A percentile compares a stretch with the other conserved stretches of the same genome.
phyloP scores from a whole-genome alignment of 2,888 invertebrate species.

The Melanophora roralis region DNA sequence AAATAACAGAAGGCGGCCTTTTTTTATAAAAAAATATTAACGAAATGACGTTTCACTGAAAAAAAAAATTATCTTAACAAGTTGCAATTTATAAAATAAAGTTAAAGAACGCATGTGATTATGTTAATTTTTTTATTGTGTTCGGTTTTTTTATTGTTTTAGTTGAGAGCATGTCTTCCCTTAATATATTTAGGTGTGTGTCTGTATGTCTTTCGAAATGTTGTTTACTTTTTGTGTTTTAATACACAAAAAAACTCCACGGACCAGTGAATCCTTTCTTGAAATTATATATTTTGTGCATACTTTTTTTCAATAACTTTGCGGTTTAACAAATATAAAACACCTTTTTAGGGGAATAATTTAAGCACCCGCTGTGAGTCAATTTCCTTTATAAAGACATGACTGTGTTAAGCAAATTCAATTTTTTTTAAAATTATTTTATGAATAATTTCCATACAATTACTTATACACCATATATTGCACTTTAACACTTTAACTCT shows the following conservation, averaged over 20 bases:
- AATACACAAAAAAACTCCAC: conserved; percentile 1
- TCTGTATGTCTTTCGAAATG: conserved; percentile 13
- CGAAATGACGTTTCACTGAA: neutral
- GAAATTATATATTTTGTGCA: neutral
- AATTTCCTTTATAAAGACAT: conserved; percentile 46
- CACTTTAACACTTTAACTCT: no score
- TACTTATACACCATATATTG: conserved; percentile 18
- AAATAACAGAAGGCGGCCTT: conserved; percentile 49
- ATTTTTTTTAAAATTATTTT: neutral
- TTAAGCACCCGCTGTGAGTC: conserved; percentile 51
- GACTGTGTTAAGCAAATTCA: conserved; percentile 20
- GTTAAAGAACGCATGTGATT: conserved; percentile 51
- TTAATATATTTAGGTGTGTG: conserved; percentile 14
- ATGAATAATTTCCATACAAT: conserved; percentile 5
- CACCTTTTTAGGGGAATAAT: conserved; percentile 35
- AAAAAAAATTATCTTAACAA: conserved; percentile 22
- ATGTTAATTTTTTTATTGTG: conserved; percentile 46
- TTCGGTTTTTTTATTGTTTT: neutral
- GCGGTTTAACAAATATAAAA: conserved; percentile 39
- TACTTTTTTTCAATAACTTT: neutral
- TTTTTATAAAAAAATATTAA: neutral
- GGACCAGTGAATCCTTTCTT: conserved; percentile 40
- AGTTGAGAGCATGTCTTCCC: neutral
- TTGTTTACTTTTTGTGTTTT: neutral
- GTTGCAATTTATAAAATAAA: conserved; percentile 22